Base-by-base conservation (phyloP, 2,888 invertebrate species). In the Melieria picta region DNA sequence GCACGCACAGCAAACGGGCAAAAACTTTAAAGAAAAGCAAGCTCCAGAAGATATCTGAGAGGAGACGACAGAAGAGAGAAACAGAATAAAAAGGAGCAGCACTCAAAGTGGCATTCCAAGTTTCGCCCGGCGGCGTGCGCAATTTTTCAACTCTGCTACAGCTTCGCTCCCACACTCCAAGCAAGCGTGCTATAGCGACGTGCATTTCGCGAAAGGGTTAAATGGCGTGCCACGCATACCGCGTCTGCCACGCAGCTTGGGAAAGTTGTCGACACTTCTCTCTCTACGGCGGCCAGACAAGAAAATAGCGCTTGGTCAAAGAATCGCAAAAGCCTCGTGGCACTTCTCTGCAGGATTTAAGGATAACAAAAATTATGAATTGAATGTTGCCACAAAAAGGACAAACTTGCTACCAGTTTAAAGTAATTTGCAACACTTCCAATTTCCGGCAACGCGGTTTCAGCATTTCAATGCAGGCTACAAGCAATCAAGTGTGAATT, bases 51-150 rank as follows among this genome's bases (percentile, higher is more conserved):
- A 52, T 10, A 70, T 13, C 48, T 45, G 10, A 45, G 55, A 68
- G n/a, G n/a, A 47, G 6, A 45, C 48, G 4, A 7, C 45, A 4
- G 45, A 61, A 68, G 55, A 7, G 9, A 50, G 16, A 62, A 43
- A 30, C 30, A 61, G 45, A 4, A 47, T 42, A 62, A 56, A 69
- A 67, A 55, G 30, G 58, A 64, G 5, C 13, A 47, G 60, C 60
- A 16, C n/a, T 45, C 45, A 65, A 70, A 45, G 56, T 58, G 43
- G 57, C 13, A 69, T 63, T 69, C 61, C 30, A 57, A 69, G 69
- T 64, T 30, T 69, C 11, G 55, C 69, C 30, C 69, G 10, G 46
- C 61, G 69, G 69, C 63, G 57, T 63, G 52, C 52, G 13, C 52
- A 52, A 52, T n/a, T 52, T 52, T 52, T n/a, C 13, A n/a, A n/a